Conservation (phyloP, 2,888 invertebrate species). For the Epiblema foenella region DNA sequence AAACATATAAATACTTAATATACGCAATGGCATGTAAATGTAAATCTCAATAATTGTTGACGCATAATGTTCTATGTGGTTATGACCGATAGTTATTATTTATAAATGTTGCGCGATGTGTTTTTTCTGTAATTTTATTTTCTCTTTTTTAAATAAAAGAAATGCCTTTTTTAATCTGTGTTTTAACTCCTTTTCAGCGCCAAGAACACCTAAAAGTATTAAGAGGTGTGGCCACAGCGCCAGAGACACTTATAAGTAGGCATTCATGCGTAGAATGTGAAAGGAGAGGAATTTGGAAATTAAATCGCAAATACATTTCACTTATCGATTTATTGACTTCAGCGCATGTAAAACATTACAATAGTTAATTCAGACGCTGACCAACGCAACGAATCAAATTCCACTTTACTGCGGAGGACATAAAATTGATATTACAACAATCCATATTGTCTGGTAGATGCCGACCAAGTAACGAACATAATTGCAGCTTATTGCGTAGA, state of each 20-base stretch:
- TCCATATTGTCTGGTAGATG: slow-evolving; percentile 1
- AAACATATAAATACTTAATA: slow-evolving; percentile 45
- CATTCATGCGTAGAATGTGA: too few relatives aligned
- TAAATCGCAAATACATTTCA: slow-evolving; percentile 44
- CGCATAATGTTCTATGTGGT: slow-evolving; percentile 71
- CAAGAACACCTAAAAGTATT: too few relatives aligned
- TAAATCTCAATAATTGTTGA: slow-evolving; percentile 67
- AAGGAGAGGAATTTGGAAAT: slow-evolving; percentile 15
- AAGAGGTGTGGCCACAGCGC: too few relatives aligned
- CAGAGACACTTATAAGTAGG: too few relatives aligned
- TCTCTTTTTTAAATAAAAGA: slow-evolving; percentile 70
- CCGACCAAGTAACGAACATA: not conserved
- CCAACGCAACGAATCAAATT: slow-evolving; percentile 24
- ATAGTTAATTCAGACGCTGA: slow-evolving; percentile 59
- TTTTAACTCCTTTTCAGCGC: too few relatives aligned
- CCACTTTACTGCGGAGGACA: slow-evolving; percentile 22
- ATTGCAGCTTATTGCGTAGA: not conserved
- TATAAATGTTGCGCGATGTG: slow-evolving; percentile 80
- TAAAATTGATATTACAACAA: slow-evolving; percentile 30
- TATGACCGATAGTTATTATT: slow-evolving; percentile 64
- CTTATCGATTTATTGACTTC: slow-evolving; percentile 70
- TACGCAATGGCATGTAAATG: slow-evolving; percentile 66
- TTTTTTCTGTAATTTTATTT: slow-evolving; percentile 77
- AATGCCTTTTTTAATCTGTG: slow-evolving; percentile 67
- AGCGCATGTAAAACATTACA: slow-evolving; percentile 66